Conservation (phyloP, 2,888 invertebrate species). For the Drosophila demipolita region DNA sequence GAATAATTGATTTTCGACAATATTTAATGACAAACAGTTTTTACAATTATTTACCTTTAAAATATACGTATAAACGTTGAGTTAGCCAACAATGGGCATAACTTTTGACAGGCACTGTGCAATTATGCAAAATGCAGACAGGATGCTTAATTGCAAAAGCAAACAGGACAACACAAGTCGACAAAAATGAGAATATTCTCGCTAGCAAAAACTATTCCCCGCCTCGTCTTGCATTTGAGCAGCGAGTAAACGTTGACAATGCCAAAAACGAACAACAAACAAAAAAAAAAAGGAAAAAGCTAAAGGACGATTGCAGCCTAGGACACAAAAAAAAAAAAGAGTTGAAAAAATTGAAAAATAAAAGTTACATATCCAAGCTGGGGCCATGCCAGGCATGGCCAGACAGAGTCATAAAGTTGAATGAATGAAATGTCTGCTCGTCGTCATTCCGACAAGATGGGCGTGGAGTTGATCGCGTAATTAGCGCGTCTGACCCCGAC, state of each 20-base stretch:
- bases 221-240: constrained; percentile 39
- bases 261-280: constrained; percentile 42
- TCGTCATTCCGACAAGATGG: constrained; percentile 36
- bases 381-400: constrained; percentile 13
- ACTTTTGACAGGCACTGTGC: constrained; percentile 21
- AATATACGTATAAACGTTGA: constrained; percentile 2
- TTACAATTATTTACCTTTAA: constrained; percentile 1
- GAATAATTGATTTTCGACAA: constrained; percentile 44
- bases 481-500: constrained; percentile 75
- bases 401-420: constrained; percentile 68
- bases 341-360: constrained; percentile 81
- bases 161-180: constrained; percentile 10
- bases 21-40: constrained; percentile 25
- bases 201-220: constrained; percentile 19
- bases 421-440: constrained; percentile 69
- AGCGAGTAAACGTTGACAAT: constrained; percentile 43
- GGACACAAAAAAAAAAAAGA: constrained; percentile 33
- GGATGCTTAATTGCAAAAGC: constrained; percentile 50
- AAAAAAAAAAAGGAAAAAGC: constrained; percentile 13
- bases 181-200: not conserved
- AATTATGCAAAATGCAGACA: constrained; percentile 38
- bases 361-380: constrained; percentile 64
- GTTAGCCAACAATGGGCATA: constrained; percentile 8
- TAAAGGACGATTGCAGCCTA: constrained; percentile 9
- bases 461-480: constrained; percentile 68